phyloP scores from a whole-genome alignment of 2,113 vertebrate genomes.

The Pygoscelis adeliae region DNA sequence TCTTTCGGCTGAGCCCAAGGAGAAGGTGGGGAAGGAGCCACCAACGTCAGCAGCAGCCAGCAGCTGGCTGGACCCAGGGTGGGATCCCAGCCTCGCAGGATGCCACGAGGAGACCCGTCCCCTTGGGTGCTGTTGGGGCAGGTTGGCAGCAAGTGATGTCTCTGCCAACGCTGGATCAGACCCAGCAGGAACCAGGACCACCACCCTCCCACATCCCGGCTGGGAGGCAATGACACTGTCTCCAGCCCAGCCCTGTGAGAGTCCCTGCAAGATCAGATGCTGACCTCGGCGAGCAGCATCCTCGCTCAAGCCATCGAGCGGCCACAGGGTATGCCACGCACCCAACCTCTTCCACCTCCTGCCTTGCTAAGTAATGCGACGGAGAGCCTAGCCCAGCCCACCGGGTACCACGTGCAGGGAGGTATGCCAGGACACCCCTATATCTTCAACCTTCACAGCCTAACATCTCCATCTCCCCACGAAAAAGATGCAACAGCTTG shows the following conservation, averaged over 20 bases:
- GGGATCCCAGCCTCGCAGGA: neutral
- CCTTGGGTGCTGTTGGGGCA: neutral
- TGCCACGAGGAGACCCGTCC: accelerated
- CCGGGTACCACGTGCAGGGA: neutral
- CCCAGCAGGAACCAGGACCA: neutral
- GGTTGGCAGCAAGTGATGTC: accelerated
- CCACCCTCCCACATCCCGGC: neutral
- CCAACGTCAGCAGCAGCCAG: neutral
- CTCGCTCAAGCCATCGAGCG: accelerated
- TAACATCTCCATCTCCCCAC: neutral
- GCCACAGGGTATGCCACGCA: accelerated
- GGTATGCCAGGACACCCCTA: too few relatives aligned
- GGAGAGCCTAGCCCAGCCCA: neutral
- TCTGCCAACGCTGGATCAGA: neutral
- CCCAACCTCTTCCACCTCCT: neutral
- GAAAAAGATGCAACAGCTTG: neutral
- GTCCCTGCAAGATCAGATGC: neutral
- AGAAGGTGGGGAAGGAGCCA: neutral
- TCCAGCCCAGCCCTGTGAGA: neutral
- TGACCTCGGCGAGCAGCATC: neutral
- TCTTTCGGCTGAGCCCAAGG: neutral
- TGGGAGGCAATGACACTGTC: neutral
- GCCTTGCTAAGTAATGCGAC: accelerated
- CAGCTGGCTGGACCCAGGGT: accelerated
- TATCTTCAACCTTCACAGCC: neutral